Conservation (phyloP, 1,140 invertebrate species). For the Druon quercuslanigerum region DNA sequence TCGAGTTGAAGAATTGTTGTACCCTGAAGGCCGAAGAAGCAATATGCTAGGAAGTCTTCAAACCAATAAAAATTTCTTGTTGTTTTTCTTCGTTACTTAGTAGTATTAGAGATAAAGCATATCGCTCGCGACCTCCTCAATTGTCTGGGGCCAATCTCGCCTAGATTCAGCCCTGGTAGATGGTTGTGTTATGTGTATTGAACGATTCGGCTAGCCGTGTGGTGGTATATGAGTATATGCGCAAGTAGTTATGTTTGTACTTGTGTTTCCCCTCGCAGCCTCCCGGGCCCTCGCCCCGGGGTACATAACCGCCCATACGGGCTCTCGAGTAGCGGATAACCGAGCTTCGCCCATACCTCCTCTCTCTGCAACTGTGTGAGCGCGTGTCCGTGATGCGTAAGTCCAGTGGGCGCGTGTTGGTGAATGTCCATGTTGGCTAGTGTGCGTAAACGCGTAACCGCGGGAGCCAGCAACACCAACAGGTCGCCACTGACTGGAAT, state of each 20-base stretch:
- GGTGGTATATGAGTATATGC: conserved; percentile 1
- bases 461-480: conserved; percentile 67
- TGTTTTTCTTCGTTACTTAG: not conserved
- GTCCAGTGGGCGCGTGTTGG: not conserved
- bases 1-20: too few species aligned
- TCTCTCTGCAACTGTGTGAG: conserved; percentile 27
- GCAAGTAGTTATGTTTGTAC: not conserved
- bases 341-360: conserved; percentile 38
- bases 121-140: not conserved
- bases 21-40: too few species aligned
- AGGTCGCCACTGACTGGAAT: conserved; percentile 65
- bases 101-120: not conserved
- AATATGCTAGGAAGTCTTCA: too few species aligned
- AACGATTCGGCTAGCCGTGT: conserved; percentile 10
- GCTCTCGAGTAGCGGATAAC: conserved; percentile 44
- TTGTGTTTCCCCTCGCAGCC: conserved; percentile 8
- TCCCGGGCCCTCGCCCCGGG: not conserved
- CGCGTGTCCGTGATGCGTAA: conserved; percentile 4
- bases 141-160: not conserved
- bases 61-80: not conserved
- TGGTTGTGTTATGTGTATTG: not conserved
- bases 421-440: conserved; percentile 29
- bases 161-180: conserved; percentile 1
- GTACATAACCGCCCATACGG: conserved; percentile 34
- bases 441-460: conserved; percentile 63